These are phyloP conservation scores for Hanleya hanleyi DNA, from an alignment of 2,888 invertebrate genomes.

Conservation along the genomic window DNA sequence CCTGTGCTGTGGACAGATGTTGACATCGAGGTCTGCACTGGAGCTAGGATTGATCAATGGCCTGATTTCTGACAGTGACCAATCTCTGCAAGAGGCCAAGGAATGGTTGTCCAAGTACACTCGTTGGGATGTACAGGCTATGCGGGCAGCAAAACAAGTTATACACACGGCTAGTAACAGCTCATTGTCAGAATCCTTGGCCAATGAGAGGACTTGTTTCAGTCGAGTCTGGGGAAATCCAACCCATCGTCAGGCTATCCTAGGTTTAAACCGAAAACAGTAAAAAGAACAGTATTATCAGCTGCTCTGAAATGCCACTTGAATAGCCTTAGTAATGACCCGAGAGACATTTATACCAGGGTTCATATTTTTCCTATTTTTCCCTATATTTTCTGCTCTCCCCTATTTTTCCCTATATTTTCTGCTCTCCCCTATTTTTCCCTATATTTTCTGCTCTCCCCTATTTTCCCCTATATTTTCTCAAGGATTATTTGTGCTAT, in stretches of 20 bases:
- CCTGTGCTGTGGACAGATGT: constrained; percentile 61
- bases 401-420: no score
- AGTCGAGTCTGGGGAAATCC: constrained; percentile 73
- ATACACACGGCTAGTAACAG: constrained; percentile 48
- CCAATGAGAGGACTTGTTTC: constrained; percentile 72
- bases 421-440: no score
- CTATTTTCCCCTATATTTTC: no score
- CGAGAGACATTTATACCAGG: no score
- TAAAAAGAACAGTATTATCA: no score
- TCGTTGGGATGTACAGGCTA: constrained; percentile 48
- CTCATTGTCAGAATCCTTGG: constrained; percentile 53
- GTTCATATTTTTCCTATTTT: no score
- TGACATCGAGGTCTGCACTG: constrained; percentile 70
- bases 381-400: no score
- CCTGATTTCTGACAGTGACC: constrained; percentile 56
- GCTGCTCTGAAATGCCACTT: no score
- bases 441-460: no score
- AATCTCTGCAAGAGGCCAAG: constrained; percentile 52
- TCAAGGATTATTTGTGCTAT: no score
- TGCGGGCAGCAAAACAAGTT: constrained; percentile 66
- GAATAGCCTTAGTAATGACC: no score
- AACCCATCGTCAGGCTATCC: neutral
- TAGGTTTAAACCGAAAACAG: no score
- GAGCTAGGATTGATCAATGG: constrained; percentile 73
- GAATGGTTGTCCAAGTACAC: constrained; percentile 68